Evolutionary conservation across 64 coral and sea anemone genomes (phyloP).

Genomic region (Montipora capricornis): DNA sequence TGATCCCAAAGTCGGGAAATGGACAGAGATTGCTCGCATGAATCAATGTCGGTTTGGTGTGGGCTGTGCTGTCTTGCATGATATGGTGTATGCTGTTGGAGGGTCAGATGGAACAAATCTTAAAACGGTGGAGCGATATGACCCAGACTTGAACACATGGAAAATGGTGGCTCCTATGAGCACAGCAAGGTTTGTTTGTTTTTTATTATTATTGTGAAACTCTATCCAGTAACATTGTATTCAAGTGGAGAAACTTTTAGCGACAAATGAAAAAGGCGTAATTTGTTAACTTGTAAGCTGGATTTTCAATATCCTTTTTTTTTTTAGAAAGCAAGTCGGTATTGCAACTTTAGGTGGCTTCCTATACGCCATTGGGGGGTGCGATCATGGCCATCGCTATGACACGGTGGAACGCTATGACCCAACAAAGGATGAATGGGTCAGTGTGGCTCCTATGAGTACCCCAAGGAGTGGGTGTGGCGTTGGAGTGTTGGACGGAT

Average conservation of each 20-base stretch:
- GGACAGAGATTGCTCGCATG: conserved; percentile 93
- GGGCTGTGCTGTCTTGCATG: conserved; percentile 84
- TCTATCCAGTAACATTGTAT: not conserved
- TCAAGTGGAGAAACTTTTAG: not conserved
- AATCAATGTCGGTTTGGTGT: conserved; percentile 98
- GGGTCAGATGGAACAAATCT: conserved; percentile 97
- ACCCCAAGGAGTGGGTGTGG: conserved; percentile 98
- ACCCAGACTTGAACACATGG: conserved; percentile 92
- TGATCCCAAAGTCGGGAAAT: conserved; percentile 84
- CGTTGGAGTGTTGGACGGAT: conserved; percentile 94
- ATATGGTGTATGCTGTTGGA: conserved; percentile 89
- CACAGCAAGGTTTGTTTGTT: conserved; percentile 85
- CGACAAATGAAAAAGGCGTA: too few relatives aligned
- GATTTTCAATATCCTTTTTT: not conserved
- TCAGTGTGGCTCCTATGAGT: conserved; percentile 93
- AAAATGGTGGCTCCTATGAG: conserved; percentile 89
- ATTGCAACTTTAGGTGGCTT: conserved; percentile 87
- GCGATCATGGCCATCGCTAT: conserved; percentile 92
- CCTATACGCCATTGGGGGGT: conserved; percentile 96
- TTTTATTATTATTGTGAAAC: not conserved
- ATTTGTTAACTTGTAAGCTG: too few relatives aligned
- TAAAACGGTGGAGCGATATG: conserved; percentile 88
- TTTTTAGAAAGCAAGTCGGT: conserved; percentile 91
- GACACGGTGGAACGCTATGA: conserved; percentile 96
- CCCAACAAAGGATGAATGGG: conserved; percentile 90